Base-by-base conservation (phyloP, 1,140 invertebrate genomes). In the Drosophila watanabei region DNA sequence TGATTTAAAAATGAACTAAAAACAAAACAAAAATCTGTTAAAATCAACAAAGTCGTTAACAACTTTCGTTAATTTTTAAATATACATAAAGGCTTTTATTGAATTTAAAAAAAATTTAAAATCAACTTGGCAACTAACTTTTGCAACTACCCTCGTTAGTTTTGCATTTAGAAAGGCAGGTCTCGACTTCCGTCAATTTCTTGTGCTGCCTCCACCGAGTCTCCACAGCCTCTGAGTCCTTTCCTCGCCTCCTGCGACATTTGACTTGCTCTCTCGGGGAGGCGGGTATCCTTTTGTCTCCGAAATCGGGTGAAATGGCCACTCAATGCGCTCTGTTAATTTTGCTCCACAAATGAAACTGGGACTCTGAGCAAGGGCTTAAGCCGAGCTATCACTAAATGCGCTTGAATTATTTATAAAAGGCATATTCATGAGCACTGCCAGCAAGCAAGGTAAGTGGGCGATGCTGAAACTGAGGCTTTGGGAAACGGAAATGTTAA, bases 251-350 rank as follows among this genome's bases (percentile, higher is more conserved):
- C 61, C 70, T 70, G 79, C 81, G 85, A 89, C 81, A 89, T 89
- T 88, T 89, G 65, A 45, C 66, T 63, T 58, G 64, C 80, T 59
- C 66, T 66, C 58, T 24, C 24, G 1, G 24, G 24, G 63, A 68
- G 70, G 65, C 63, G 52, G 63, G 65, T 13, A 56, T 75, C 70
- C 77, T 75, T 75, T 89, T 85, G 81, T 85, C 63, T 81, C 18
- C 45, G 39, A 65, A 54, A 43, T 59, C 69, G 64, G 43, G 33
- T 56, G 63, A 71, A 71, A 71, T 71, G 60, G 49, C 54, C 73
- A 72, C 89, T 90, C 79, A 90, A 90, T 90, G 79, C 86, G 86
- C 86, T 90, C 86, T 90, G 86, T 86, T 90, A 90, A 90, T 90
- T 90, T 90, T 75, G 80, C 80, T 88, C 72, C 71, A 83, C 62